Evolutionary conservation across 2,888 invertebrate genomes (phyloP).

Genomic region (Sinodicranocentrus sp.): DNA sequence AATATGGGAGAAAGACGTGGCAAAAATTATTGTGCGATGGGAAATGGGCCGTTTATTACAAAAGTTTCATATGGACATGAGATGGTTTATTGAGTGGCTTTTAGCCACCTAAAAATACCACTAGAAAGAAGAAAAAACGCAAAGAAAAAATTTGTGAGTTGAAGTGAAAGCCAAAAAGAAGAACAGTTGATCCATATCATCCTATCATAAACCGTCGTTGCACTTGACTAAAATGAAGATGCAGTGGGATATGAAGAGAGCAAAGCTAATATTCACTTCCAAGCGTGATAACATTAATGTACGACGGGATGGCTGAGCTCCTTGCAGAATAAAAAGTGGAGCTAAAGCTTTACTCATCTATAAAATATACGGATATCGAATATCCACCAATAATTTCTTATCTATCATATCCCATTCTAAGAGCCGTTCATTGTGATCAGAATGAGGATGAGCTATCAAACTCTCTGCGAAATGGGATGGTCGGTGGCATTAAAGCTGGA

Average conservation of each 20-base stretch:
- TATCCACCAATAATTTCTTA: constrained; percentile 2
- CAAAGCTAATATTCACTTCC: too few species aligned
- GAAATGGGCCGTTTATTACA: constrained; percentile 16
- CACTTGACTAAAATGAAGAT: constrained; percentile 17
- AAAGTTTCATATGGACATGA: constrained; percentile 9
- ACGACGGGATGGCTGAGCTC: too few species aligned
- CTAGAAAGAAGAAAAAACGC: too few species aligned
- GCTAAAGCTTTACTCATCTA: too few species aligned
- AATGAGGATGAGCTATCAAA: constrained; percentile 3
- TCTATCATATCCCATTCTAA: not conserved
- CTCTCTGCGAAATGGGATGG: constrained; percentile 1
- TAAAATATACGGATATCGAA: too few species aligned
- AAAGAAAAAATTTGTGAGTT: not conserved
- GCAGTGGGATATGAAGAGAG: not conserved
- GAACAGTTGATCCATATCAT: constrained; percentile 2
- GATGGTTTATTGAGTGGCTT: constrained; percentile 19
- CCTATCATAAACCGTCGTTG: not conserved
- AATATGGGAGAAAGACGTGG: not conserved
- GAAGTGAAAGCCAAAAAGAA: not conserved
- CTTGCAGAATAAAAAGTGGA: too few species aligned
- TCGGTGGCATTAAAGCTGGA: constrained; percentile 1
- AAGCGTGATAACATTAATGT: too few species aligned
- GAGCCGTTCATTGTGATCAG: too few species aligned
- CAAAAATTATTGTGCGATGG: not conserved
- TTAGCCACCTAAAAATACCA: too few species aligned